Percentiles rank a stretch among this genome's conserved stretches.
These are phyloP conservation scores for Macrotus californicus DNA, from an alignment of 2,113 vertebrate species.

Conservation along the genomic window DNA sequence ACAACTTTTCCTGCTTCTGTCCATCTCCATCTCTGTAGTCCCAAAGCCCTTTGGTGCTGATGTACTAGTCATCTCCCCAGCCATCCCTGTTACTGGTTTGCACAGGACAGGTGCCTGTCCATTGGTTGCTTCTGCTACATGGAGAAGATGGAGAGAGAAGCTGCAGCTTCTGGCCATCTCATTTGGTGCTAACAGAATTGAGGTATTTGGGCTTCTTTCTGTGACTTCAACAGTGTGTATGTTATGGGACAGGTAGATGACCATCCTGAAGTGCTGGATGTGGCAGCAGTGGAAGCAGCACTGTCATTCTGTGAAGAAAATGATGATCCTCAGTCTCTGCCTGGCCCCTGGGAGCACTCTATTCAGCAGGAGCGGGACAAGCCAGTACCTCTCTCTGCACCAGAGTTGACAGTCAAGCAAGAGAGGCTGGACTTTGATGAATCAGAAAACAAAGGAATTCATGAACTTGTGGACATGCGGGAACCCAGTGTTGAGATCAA, in stretches of 20 bases:
- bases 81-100: background rate
- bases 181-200: constrained; percentile 27
- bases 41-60: constrained; percentile 1
- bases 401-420: constrained; percentile 82
- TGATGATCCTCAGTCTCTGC: constrained; percentile 89
- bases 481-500: constrained; percentile 82
- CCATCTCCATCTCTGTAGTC: background rate
- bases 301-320: constrained; percentile 96
- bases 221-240: constrained; percentile 62
- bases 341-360: constrained; percentile 91
- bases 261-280: constrained; percentile 94
- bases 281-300: constrained; percentile 95
- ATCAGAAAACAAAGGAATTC: constrained; percentile 79
- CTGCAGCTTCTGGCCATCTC: constrained; percentile 23
- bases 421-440: constrained; percentile 84
- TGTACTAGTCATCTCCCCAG: background rate
- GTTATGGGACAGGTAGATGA: constrained; percentile 88
- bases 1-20: background rate
- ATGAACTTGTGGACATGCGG: constrained; percentile 79
- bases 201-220: background rate
- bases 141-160: constrained; percentile 19
- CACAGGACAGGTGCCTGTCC: background rate
- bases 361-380: constrained; percentile 82
- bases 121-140: background rate
- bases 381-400: constrained; percentile 74